Base-by-base conservation (phyloP, 2,113 vertebrate genomes). In the Corapipo altera region DNA sequence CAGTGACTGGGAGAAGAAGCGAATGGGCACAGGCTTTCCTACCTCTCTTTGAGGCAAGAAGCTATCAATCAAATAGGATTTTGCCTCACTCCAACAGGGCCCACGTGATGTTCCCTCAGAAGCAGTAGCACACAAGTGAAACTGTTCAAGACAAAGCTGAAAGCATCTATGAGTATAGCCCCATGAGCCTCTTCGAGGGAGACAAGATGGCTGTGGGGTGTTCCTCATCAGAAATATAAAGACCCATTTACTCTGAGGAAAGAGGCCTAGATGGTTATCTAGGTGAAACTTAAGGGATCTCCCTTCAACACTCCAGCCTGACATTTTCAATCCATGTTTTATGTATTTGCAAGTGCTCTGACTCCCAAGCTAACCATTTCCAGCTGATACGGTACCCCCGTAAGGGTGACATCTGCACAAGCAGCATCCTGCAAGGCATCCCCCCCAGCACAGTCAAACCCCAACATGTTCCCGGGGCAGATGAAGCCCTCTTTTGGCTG, bases 381-480 rank as follows among this genome's bases (percentile, higher is more conserved):
- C 62, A 61, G 62, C 32, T 3, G 5, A 73, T 28, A 21, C 0
- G 0, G 52, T 83, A 58, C 33, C 52, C 35, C 43, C 35, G 55
- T 0, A 0, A 89, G 37, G 37, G 43, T 0, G 0, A 35, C 1
- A 35, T 23, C 33, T 8, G 0, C 48, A 59, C 1, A 3, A 69
- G 30, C 4, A 3, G 33, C 5, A 0, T 27, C 52, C 35, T 35
- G 37, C 64, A 86, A 64, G 35, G 39, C 37, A 74, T 24, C 37
- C 3, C 3, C 3, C 44, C 16, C 0, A 0, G 57, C 30, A 44
- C 4, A 1, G 27, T 32, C 35, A 62, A n/a, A 9, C 27, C 23
- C 27, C 46, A 57, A 5, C 11, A 32, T 0, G 0, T 48, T 49
- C 37, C 1, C 2, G 15, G 49, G 43, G n/a, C 0, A 0, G 52